A percentile compares a stretch with the other conserved stretches of the same genome.
These are phyloP conservation scores for Habroteleia sp. DNA, from an alignment of 2,888 invertebrate species.

Conservation along the genomic window DNA sequence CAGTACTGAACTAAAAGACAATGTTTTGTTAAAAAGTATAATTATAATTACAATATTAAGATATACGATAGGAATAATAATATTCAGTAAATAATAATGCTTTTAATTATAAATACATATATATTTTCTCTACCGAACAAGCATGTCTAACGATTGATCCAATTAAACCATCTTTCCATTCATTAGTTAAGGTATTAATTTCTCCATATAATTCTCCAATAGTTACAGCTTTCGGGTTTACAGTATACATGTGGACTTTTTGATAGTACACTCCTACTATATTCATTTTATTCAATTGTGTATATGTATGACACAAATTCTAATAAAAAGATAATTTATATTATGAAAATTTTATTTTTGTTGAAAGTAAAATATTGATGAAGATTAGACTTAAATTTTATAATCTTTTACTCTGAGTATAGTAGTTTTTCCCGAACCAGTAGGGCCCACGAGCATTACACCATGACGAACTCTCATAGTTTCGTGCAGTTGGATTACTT, in stretches of 20 bases:
- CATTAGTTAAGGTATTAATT: slow-evolving; percentile 90
- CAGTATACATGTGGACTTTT: slow-evolving; percentile 88
- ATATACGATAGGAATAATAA: too few relatives aligned
- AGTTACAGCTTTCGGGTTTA: slow-evolving; percentile 94
- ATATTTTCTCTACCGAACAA: slow-evolving; percentile 81
- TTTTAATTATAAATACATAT: too few relatives aligned
- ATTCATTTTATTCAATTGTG: slow-evolving; percentile 84
- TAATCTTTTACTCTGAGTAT: slow-evolving; percentile 84
- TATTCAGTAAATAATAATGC: too few relatives aligned
- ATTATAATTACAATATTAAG: too few relatives aligned
- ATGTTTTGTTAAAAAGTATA: too few relatives aligned
- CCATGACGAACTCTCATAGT: slow-evolving; percentile 96
- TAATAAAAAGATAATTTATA: slow-evolving; percentile 78
- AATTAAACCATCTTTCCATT: slow-evolving; percentile 95
- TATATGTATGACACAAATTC: slow-evolving; percentile 87
- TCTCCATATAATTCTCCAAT: slow-evolving; percentile 95
- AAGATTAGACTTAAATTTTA: not conserved
- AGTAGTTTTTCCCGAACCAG: slow-evolving; percentile 92
- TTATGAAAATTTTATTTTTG: too few relatives aligned
- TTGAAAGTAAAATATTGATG: too few relatives aligned
- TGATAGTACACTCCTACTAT: slow-evolving; percentile 84
- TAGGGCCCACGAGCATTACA: slow-evolving; percentile 95
- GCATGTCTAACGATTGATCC: slow-evolving; percentile 85
- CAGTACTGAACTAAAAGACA: slow-evolving; percentile 79
- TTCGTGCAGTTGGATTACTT: slow-evolving; percentile 93